Conservation (phyloP, 2,797 vertebrate genomes). For the Ceryle rudis region DNA sequence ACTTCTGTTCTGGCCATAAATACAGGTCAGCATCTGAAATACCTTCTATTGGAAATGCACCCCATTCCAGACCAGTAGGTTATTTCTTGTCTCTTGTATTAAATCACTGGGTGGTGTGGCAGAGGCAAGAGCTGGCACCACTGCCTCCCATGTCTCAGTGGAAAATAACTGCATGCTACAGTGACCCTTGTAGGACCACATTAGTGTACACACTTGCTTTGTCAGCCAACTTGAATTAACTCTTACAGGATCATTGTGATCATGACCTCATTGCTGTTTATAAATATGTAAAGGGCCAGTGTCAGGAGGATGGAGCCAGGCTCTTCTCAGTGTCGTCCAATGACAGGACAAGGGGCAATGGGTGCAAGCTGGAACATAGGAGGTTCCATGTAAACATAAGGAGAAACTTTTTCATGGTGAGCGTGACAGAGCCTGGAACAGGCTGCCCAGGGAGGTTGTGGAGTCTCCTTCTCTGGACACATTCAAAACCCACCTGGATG, state of each 20-base stretch:
- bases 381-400: too few species aligned
- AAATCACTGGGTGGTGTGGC: background rate
- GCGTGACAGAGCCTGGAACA: too few species aligned
- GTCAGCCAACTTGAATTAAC: background rate
- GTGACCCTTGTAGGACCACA: background rate
- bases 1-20: background rate
- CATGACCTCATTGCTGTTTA: too few species aligned
- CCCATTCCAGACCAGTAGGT: fast-evolving
- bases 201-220: background rate
- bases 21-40: background rate
- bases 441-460: too few species aligned
- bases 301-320: too few species aligned
- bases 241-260: background rate
- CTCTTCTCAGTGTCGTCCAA: too few species aligned
- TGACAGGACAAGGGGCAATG: too few species aligned
- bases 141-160: fast-evolving
- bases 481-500: too few species aligned
- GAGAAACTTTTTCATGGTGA: too few species aligned
- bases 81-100: background rate
- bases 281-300: too few species aligned
- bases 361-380: too few species aligned
- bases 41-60: background rate
- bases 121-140: background rate
- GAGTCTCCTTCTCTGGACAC: too few species aligned
- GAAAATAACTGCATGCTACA: background rate